Conservation (phyloP, 2,888 invertebrate species). For the Idaea dimidiata region DNA sequence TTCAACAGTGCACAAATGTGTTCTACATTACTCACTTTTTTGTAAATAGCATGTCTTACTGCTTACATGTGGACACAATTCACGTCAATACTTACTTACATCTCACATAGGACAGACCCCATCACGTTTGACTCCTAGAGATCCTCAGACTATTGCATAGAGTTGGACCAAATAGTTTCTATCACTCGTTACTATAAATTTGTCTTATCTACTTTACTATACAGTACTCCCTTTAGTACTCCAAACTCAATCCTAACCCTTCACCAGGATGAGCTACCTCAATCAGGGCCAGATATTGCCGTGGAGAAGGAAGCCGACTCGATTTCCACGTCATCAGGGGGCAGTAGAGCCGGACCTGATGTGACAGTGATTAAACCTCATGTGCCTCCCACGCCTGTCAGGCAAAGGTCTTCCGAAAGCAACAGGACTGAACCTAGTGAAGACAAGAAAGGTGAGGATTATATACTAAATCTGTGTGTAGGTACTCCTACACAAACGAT, state of each 20-base stretch:
- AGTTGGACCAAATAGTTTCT: background rate
- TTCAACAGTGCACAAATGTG: background rate
- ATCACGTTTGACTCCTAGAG: background rate
- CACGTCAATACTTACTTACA: background rate
- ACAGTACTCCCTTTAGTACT: background rate
- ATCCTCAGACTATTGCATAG: background rate
- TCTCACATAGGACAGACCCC: background rate
- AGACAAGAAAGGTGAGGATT: conserved; percentile 64
- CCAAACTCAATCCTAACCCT: conserved; percentile 10
- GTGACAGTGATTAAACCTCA: conserved; percentile 63
- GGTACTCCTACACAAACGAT: too few species aligned
- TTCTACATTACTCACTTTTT: background rate
- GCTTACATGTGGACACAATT: background rate
- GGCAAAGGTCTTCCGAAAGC: conserved; percentile 81
- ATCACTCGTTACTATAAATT: background rate
- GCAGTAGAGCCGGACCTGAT: conserved; percentile 64
- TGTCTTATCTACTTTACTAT: background rate
- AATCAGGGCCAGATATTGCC: conserved; percentile 61
- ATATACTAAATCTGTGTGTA: too few species aligned
- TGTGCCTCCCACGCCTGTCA: conserved; percentile 56
- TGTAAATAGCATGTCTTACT: background rate
- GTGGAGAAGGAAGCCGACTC: conserved; percentile 63
- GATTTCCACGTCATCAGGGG: conserved; percentile 62
- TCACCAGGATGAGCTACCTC: conserved; percentile 65
- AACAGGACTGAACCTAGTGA: conserved; percentile 75